phyloP scores from a whole-genome alignment of 2,797 vertebrate species.

The Amblyopsis hoosieri region DNA sequence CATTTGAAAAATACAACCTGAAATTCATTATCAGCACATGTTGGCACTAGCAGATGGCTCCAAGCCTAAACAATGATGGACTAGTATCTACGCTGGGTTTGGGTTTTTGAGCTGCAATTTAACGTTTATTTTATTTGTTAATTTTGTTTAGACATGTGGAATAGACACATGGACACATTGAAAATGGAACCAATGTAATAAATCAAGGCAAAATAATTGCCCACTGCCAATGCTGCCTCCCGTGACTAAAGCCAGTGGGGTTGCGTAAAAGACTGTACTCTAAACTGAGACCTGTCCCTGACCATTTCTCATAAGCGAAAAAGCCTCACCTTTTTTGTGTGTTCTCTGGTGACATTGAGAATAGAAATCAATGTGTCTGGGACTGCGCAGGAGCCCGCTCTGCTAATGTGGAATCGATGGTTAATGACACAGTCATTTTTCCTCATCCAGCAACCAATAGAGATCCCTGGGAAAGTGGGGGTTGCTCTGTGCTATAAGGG shows the following conservation, averaged over 20 bases:
- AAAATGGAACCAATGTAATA: no score
- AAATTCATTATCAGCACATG: neutral
- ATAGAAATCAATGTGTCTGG: conserved; percentile 75
- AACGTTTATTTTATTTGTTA: no score
- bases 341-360: conserved; percentile 59
- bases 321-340: conserved; percentile 51
- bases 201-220: no score
- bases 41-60: neutral
- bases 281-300: conserved; percentile 28
- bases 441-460: conserved; percentile 61
- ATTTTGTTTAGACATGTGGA: no score
- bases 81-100: no score
- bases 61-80: neutral
- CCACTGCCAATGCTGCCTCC: no score
- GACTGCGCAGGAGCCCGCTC: conserved; percentile 46
- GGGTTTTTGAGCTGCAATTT: no score
- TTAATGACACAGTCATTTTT: conserved; percentile 75
- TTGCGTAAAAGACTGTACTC: conserved; percentile 30
- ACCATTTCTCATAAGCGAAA: conserved; percentile 54
- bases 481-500: conserved; percentile 20
- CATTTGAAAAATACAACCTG: neutral
- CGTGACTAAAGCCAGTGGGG: neutral
- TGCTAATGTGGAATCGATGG: conserved; percentile 75
- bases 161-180: no score
- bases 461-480: conserved; percentile 16